Evolutionary conservation across 2,888 invertebrate species (phyloP), one percentile per base, ranked within the genome.

Genomic region (Eledona agricola): DNA sequence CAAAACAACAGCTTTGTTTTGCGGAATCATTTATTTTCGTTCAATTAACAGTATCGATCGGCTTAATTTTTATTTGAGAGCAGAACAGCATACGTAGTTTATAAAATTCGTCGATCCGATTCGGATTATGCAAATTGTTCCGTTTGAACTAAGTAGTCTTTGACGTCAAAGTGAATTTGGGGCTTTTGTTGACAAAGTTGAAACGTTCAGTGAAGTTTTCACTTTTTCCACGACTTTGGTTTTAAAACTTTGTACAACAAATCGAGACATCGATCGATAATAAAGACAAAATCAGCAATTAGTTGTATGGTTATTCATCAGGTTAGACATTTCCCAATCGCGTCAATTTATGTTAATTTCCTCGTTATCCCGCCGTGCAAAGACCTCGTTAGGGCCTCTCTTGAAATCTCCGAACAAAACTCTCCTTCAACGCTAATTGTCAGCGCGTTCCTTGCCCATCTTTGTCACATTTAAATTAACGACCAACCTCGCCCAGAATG

Each of bases 401-500:
- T n/a, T n/a, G 25, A 9, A 11, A 25, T 25, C 11, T 25, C 11
- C 11, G 1, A 4, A 5, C 11, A 9, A 7, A 7, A 7, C 1
- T 10, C 11, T 5, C 11, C 25, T 9, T 25, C 11, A 25, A n/a
- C n/a, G n/a, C 11, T 25, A 25, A 25, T 25, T 7, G 25, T 9
- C 25, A 11, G 25, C 25, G 11, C 29, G 13, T 29, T 29, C 15
- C 15, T 13, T 7, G n/a, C 6, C 3, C 19, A 32, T 45, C 25
- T 32, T 32, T 34, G 45, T 34, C 32, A 25, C 34, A 34, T 13
- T 32, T 2, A 32, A 45, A 45, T 45, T 45, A 45, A 45, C 25
- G 45, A 45, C 15, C 17, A 11, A 26, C 23, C 16, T 65, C 65
- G 61, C 64, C 63, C 59, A 58, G 57, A 60, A 63, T 61, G 51